Evolutionary conservation across 2,797 vertebrate species (phyloP).

Genomic region (Lindbergichthys nudifrons): DNA sequence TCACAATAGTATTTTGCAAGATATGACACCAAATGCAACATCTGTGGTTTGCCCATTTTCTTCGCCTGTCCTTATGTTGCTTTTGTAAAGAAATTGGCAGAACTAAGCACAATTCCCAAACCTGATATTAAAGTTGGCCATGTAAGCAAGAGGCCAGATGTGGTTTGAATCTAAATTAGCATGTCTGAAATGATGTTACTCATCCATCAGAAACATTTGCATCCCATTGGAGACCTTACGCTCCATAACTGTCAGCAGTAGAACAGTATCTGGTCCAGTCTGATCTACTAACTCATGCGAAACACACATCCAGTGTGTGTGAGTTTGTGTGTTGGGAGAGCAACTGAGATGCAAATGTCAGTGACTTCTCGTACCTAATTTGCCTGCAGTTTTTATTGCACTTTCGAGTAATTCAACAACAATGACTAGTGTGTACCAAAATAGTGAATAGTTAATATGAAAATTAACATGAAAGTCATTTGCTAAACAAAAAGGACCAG

Average conservation of each 20-base stretch:
- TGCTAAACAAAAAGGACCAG: not conserved
- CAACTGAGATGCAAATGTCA: conserved; percentile 4
- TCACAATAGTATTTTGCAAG: not conserved
- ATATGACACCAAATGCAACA: not conserved
- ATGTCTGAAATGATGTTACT: conserved; percentile 5
- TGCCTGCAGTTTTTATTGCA: conserved; percentile 28
- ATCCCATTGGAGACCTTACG: not conserved
- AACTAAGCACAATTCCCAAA: not conserved
- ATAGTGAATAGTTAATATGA: too few species aligned
- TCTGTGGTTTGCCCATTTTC: not conserved
- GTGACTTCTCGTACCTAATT: conserved; percentile 10
- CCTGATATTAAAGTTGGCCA: not conserved
- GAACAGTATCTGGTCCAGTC: not conserved
- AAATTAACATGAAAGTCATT: not conserved
- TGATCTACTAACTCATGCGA: not conserved
- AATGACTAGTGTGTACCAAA: not conserved
- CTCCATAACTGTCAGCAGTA: not conserved
- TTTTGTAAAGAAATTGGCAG: conserved; percentile 5
- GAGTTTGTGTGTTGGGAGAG: not conserved
- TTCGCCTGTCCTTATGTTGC: not conserved
- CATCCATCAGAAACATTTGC: not conserved
- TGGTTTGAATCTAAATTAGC: not conserved
- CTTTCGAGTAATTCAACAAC: conserved; percentile 10
- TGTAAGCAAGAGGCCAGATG: not conserved
- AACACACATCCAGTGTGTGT: not conserved